Base-by-base conservation (phyloP, 2,797 vertebrate genomes). In the Acanthornis magna region DNA sequence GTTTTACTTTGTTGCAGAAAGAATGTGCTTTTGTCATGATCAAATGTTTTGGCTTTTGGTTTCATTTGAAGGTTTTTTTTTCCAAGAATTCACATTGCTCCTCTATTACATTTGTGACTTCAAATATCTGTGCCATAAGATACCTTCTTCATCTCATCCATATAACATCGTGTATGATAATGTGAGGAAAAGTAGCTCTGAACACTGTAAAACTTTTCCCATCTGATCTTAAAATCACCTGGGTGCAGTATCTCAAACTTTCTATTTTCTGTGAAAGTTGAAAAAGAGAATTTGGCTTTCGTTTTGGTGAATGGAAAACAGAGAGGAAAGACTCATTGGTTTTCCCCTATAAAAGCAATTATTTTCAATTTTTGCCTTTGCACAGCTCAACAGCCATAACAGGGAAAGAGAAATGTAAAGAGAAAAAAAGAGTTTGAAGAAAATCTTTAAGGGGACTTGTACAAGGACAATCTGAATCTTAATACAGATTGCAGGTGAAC, bases 391-490 rank as follows among this genome's bases (percentile, higher is more conserved):
- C 26, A 83, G 27, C 6, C 3, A 1, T 18, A 66, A 50, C 5
- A 8, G 4, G 4, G 43, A 48, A 92, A 77, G 83, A 63, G 13
- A 83, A 89, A 83, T 14, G 11, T 13, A 89, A 81, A 62, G 18
- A 68, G 22, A 40, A 60, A 60, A 66, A 47, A 63, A 43, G n/a
- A 78, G 10, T 58, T 60, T 66, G 55, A 88, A 63, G 40, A 89
- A 89, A 86, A 81, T 51, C 79, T 78, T 68, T 66, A 53, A 38
- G 58, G n/a, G 20, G 26, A 92, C 34, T 92, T 79, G 51, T 65
- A 75, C 92, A 86, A 94, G 73, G 91, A 84, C 79, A 92, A 38
- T 72, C 45, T 66, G 70, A 94, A 86, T 84, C 47, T 88, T 85
- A 88, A 70, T 27, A 70, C 3, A 89, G 60, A 71, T 85, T 86